Conservation (phyloP, 2,113 vertebrate genomes). For the Hydropotes inermis region DNA sequence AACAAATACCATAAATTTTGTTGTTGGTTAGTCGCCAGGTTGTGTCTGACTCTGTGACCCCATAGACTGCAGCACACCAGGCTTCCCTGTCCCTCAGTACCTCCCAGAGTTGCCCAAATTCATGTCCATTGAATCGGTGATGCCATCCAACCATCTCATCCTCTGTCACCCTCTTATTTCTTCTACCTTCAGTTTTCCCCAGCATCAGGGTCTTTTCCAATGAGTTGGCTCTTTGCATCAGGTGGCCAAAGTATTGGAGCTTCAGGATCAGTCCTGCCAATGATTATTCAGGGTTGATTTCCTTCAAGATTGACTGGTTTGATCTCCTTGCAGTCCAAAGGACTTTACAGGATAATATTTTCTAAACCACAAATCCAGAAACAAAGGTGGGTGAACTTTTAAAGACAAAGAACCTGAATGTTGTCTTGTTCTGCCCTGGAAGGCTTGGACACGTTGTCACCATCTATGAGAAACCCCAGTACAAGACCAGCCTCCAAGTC, state of each 20-base stretch:
- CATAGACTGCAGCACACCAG: not conserved
- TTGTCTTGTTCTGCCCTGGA: not conserved
- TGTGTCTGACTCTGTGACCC: not conserved
- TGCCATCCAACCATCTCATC: not conserved
- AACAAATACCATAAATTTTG: not conserved
- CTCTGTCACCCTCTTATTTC: not conserved
- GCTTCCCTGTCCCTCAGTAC: not conserved
- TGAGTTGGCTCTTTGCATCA: not conserved
- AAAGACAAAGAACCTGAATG: not conserved
- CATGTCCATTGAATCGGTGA: not conserved
- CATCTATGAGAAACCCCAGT: not conserved
- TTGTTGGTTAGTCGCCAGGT: not conserved
- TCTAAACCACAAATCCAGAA: not conserved
- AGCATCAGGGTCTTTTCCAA: not conserved
- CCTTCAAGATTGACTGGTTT: not conserved
- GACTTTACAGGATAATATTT: not conserved
- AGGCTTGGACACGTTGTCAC: not conserved
- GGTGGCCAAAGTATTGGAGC: not conserved
- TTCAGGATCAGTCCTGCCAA: not conserved
- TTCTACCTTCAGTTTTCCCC: not conserved
- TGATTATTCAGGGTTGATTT: not conserved
- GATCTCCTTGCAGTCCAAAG: not conserved
- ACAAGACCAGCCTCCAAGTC: not conserved
- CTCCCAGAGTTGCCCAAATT: not conserved
- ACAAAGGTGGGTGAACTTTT: not conserved